Percentiles rank a stretch among this genome's conserved stretches.
phyloP scores from a whole-genome alignment of 1,140 invertebrate genomes.

The Stenopsyche tienmushanensis region DNA sequence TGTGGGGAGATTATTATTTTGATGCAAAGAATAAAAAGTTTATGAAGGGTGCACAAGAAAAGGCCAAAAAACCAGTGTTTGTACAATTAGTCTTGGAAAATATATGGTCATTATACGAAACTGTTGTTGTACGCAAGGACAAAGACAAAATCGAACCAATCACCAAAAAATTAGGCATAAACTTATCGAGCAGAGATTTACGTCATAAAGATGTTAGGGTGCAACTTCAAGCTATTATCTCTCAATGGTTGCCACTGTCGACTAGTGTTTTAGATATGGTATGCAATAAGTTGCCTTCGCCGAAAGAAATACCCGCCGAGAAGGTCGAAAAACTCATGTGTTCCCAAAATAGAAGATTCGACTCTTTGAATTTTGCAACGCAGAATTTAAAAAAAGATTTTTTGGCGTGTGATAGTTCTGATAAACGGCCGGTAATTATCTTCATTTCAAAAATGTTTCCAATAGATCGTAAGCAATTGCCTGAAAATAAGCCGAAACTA shows the following conservation, averaged over 20 bases:
- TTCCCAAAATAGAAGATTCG: conserved; percentile 66
- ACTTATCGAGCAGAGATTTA: conserved; percentile 74
- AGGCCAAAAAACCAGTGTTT: conserved; percentile 94
- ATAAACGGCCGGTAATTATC: conserved; percentile 75
- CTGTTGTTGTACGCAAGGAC: conserved; percentile 74
- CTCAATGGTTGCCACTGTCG: conserved; percentile 89
- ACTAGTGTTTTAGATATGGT: conserved; percentile 78
- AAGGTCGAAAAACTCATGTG: conserved; percentile 77
- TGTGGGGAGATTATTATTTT: conserved; percentile 97
- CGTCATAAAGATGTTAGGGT: conserved; percentile 75
- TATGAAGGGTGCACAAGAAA: conserved; percentile 88
- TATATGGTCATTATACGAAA: conserved; percentile 90
- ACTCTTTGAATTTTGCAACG: conserved; percentile 68
- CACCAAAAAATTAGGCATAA: conserved; percentile 78
- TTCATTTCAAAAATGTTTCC: conserved; percentile 97
- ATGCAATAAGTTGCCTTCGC: conserved; percentile 77
- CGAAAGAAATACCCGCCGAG: conserved; percentile 73
- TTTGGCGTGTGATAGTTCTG: conserved; percentile 65
- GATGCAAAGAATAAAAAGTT: conserved; percentile 86
- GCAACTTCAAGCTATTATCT: conserved; percentile 78
- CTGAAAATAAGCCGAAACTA: conserved; percentile 70
- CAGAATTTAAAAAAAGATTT: conserved; percentile 76
- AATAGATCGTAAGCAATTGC: conserved; percentile 69
- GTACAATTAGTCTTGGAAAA: conserved; percentile 95
- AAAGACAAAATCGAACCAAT: conserved; percentile 80